Base-by-base conservation (phyloP, 2,113 vertebrate genomes). In the Dolichotis patagonum region DNA sequence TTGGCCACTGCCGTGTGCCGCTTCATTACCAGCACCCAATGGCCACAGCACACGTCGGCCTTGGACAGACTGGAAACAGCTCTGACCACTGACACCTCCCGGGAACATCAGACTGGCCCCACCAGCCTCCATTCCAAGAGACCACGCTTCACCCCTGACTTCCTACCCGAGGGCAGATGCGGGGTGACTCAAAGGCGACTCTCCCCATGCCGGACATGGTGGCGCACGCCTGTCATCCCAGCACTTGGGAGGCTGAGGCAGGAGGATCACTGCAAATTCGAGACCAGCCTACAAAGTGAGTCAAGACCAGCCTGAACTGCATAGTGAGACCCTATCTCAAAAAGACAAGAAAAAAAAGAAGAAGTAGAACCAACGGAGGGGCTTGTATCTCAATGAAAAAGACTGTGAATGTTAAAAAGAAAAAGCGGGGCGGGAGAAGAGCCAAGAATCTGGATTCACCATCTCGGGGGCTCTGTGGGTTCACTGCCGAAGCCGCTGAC, bases 11-110 rank as follows among this genome's bases (percentile, higher is more conserved):
- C 0, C 24, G 7, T 16, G 17, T 90, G 26, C 35, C 41, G 30
- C 56, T 38, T 85, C 35, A 85, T 73, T 46, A 43, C 35, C 24
- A 78, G 41, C 60, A 71, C 35, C 91, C 43, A 71, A 13, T 30
- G 71, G 32, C 28, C 38, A 54, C n/a, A n/a, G n/a, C n/a, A n/a
- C 0, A 0, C 85, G 35, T 2, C 78, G 93, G 93, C 81, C 46
- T 69, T 54, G 83, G 54, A 82, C 14, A 78, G 88, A 82, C 26
- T 91, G 81, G 49, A 91, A 73, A 60, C 10, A 95, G 85, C 58
- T 85, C 67, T 41, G 62, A 77, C 94, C 93, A 62, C 1, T 49
- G 73, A 86, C 49, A n/a, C 52, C 78, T 93, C 17, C 84, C 7
- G 58, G n/a, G 52, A 89, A 65, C 19, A 67, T 12, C 77, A 94